Conservation (phyloP, 2,888 invertebrate genomes). For the Dendrolimus pini region DNA sequence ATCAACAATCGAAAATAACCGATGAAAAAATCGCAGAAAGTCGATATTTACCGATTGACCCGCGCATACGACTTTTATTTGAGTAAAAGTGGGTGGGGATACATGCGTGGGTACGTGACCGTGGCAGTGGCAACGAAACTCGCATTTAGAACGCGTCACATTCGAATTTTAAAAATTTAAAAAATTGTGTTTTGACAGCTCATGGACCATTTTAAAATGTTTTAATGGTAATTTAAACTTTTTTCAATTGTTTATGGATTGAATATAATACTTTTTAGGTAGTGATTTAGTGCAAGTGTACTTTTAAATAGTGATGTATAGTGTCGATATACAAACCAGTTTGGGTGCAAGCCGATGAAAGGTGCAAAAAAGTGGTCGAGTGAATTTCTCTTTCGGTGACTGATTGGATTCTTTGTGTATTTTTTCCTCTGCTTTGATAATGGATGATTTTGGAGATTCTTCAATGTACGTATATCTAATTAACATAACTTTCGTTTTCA, state of each 20-base stretch:
- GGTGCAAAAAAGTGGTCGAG: conserved; percentile 19
- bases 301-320: conserved; percentile 17
- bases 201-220: neutral
- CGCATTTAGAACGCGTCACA: conserved; percentile 13
- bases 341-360: conserved; percentile 22
- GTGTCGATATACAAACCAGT: conserved; percentile 14
- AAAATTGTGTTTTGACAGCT: neutral
- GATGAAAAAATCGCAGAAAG: conserved; percentile 21
- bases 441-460: neutral
- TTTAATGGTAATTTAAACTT: neutral
- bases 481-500: neutral
- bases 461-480: neutral
- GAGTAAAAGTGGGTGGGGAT: conserved; percentile 28
- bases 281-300: conserved; percentile 8
- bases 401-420: neutral
- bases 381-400: conserved; percentile 19
- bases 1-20: conserved; percentile 16
- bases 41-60: conserved; percentile 21
- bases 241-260: neutral
- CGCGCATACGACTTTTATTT: conserved; percentile 12
- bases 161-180: conserved; percentile 2
- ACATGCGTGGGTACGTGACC: conserved; percentile 17
- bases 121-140: conserved; percentile 34
- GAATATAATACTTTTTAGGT: conserved; percentile 1
- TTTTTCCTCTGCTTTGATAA: neutral